Evolutionary conservation across 2,888 invertebrate genomes (phyloP), one percentile per base, ranked within the genome.

Genomic region (Amiota mariae): DNA sequence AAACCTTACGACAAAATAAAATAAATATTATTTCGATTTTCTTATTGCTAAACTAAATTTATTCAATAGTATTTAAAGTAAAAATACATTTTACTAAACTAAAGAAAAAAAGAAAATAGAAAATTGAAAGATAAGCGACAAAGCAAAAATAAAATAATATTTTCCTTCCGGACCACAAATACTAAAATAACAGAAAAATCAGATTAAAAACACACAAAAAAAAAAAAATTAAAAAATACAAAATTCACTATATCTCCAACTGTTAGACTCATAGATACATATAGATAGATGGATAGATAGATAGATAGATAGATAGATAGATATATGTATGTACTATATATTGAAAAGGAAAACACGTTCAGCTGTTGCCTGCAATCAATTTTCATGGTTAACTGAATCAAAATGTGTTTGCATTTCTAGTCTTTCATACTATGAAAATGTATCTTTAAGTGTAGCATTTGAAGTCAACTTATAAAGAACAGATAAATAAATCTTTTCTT

Each of bases 321-420:
- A 3, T 36, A 6, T 36, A 6, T 36, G 36, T 36, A 36, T 24
- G 36, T 36, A 36, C 36, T 48, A 18, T 49, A 67, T 51, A 8
- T 13, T 49, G 51, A 67, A 51, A 59, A 71, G 15, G 15, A 49
- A 67, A 72, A 68, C 72, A 70, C 63, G 63, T 70, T 72, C 85
- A 85, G 85, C 85, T 85, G 85, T 83, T 85, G 77, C 71, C 73
- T 78, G 81, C 81, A 82, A 87, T 85, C 86, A 85, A 83, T 80
- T 81, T 82, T 83, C 86, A 84, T 84, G 86, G 79, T 86, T 85
- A 84, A 82, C 79, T 85, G 75, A 73, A 75, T 48, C 48, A 9
- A 66, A 48, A n/a, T 66, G 47, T 66, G 49, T 20, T 24, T 36
- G 8, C 36, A 36, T 36, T 36, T 36, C 36, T 36, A 1, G 36